Conservation (phyloP, 2,113 vertebrate genomes). For the Cavia porcellus region DNA sequence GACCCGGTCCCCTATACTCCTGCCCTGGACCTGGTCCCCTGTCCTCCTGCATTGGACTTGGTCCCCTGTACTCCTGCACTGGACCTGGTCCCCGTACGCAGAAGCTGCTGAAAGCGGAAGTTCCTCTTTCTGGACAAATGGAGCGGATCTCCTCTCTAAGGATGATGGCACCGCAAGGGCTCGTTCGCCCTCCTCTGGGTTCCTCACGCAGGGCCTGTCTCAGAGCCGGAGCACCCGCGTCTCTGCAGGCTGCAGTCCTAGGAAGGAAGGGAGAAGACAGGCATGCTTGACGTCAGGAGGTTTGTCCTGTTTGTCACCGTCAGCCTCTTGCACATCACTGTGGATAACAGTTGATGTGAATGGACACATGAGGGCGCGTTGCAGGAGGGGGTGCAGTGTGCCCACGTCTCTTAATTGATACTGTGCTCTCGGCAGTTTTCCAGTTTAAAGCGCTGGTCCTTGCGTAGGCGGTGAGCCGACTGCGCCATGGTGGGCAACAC, state of each 20-base stretch:
- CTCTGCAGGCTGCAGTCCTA: conserved; percentile 91
- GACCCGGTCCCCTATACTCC: too few relatives aligned
- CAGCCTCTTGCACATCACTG: conserved; percentile 96
- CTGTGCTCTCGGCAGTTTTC: conserved; percentile 96
- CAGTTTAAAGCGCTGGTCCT: conserved; percentile 95
- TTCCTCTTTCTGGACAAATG: not conserved
- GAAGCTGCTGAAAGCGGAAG: not conserved
- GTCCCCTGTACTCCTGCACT: not conserved
- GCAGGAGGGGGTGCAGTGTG: conserved; percentile 94
- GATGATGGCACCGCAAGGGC: conserved; percentile 86
- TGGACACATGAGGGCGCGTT: conserved; percentile 91
- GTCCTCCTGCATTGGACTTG: too few relatives aligned
- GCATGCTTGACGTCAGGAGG: conserved; percentile 97
- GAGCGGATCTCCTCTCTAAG: conserved; percentile 80
- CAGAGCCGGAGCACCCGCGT: conserved; percentile 90
- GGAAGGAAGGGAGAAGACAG: conserved; percentile 93
- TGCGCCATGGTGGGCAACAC: conserved; percentile 98
- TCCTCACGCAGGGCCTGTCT: conserved; percentile 88
- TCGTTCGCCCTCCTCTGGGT: conserved; percentile 76
- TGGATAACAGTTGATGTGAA: conserved; percentile 99
- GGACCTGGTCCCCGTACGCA: not conserved
- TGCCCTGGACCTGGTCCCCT: too few relatives aligned
- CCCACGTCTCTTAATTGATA: conserved; percentile 98
- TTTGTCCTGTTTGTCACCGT: conserved; percentile 99
- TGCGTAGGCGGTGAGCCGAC: conserved; percentile 95